Conservation (phyloP, 2,113 vertebrate genomes). For the Cichladusa arquata region DNA sequence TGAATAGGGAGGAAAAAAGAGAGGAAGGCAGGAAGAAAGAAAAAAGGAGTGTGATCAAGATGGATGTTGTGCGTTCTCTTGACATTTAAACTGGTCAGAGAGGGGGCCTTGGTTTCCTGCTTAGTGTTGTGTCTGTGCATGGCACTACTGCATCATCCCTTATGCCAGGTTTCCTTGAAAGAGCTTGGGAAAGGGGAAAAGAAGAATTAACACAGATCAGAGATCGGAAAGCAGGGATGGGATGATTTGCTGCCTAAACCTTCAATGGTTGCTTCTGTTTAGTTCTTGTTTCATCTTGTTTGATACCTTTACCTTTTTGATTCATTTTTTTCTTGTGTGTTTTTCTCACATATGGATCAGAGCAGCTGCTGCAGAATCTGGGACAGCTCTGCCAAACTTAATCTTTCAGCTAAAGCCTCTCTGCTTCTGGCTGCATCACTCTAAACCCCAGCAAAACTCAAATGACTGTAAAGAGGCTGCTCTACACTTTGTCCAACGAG, state of each 20-base stretch:
- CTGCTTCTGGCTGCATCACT: neutral
- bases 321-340: neutral
- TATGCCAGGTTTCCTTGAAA: neutral
- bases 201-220: neutral
- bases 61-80: neutral
- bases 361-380: neutral
- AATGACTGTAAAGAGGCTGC: neutral
- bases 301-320: neutral
- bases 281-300: neutral
- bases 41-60: neutral
- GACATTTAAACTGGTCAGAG: neutral
- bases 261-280: neutral
- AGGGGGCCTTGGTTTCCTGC: neutral
- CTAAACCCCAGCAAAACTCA: neutral
- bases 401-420: neutral
- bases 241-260: neutral
- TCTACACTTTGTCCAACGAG: accelerated
- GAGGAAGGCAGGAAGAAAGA: neutral
- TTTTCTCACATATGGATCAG: neutral
- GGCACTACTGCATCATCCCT: neutral
- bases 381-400: neutral
- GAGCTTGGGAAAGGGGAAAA: neutral
- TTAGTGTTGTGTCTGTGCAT: neutral
- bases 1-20: neutral
- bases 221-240: neutral